Evolutionary conservation across 2,113 vertebrate species (phyloP).

Genomic region (Craseonycteris thonglongyai): DNA sequence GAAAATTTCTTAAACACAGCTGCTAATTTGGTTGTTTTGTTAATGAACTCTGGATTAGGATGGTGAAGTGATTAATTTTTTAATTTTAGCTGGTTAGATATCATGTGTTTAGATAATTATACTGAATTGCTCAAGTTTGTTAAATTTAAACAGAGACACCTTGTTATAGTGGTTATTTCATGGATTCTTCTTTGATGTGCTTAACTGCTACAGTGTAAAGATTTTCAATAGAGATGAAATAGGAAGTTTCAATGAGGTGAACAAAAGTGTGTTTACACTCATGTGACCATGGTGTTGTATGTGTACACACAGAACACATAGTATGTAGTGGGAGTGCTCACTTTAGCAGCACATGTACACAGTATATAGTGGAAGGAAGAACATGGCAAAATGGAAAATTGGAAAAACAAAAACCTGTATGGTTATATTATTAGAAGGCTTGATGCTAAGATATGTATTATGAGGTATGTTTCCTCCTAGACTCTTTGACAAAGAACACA

Average conservation of each 20-base stretch:
- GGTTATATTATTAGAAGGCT: background rate
- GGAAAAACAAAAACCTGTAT: background rate
- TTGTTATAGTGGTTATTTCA: background rate
- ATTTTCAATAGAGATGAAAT: constrained; percentile 5
- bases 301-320: background rate
- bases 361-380: background rate
- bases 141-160: background rate
- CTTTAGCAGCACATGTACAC: too few relatives aligned
- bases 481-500: background rate
- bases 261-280: background rate
- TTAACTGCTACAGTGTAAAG: background rate
- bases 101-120: background rate
- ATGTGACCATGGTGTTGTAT: background rate
- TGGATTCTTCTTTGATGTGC: background rate
- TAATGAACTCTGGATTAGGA: background rate
- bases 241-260: background rate
- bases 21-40: background rate
- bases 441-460: background rate
- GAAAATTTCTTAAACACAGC: background rate
- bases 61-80: background rate
- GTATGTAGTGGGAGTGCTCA: background rate
- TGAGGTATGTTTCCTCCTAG: background rate
- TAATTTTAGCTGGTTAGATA: background rate
- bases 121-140: background rate
- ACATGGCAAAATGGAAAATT: background rate